A percentile compares a stretch with the other conserved stretches of the same genome.
Conservation (phyloP, 2,888 invertebrate genomes). For the Tipula lateralis region DNA sequence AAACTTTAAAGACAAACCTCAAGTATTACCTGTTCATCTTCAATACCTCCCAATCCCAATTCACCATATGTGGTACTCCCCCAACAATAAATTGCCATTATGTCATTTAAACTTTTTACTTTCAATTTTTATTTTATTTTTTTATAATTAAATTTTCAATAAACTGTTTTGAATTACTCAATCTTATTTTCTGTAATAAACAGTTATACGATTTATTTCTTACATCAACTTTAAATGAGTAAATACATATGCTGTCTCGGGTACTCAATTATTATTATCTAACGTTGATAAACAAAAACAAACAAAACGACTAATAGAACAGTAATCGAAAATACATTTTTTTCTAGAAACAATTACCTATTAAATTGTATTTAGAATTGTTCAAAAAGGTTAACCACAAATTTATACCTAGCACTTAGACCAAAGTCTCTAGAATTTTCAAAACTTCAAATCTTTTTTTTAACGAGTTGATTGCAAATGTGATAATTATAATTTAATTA, state of each 20-base stretch:
- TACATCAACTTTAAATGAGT: background rate
- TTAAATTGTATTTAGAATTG: background rate
- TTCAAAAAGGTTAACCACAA: background rate
- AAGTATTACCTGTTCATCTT: conserved; percentile 57
- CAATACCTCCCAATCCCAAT: conserved; percentile 71
- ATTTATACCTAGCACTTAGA: background rate
- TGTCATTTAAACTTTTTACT: conserved; percentile 31
- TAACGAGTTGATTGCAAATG: background rate
- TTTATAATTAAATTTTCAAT: background rate
- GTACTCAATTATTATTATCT: background rate
- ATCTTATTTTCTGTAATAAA: background rate
- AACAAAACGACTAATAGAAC: background rate
- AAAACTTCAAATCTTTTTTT: background rate
- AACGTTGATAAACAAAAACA: background rate
- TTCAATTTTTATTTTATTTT: background rate
- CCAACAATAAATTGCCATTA: conserved; percentile 63
- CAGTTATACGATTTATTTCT: background rate
- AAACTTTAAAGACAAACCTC: background rate
- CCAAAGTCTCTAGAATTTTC: background rate
- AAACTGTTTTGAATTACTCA: background rate
- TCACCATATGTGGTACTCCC: conserved; percentile 73
- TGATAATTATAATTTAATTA: background rate
- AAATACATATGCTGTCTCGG: background rate
- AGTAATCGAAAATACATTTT: background rate
- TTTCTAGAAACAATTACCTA: background rate